These are phyloP conservation scores for Hydriomena furcata DNA, from an alignment of 2,888 invertebrate species.

Conservation along the genomic window DNA sequence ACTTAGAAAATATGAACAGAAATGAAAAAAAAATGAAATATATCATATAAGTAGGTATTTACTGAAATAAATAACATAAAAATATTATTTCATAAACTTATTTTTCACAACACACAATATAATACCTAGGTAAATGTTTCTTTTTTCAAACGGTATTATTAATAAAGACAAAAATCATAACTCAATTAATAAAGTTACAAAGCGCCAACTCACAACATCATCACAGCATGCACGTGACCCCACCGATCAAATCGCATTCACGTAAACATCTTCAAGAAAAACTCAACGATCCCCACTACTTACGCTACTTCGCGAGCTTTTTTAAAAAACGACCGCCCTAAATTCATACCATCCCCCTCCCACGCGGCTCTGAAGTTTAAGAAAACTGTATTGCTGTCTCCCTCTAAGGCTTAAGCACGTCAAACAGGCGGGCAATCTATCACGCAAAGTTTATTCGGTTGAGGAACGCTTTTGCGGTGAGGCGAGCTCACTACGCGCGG, in stretches of 20 bases:
- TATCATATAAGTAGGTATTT: no score
- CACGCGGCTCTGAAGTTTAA: slow-evolving; percentile 18
- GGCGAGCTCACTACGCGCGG: slow-evolving; percentile 62
- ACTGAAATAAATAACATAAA: no score
- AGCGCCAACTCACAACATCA: slow-evolving; percentile 51
- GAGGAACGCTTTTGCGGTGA: slow-evolving; percentile 78
- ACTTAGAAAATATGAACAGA: no score
- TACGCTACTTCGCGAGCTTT: slow-evolving; percentile 77
- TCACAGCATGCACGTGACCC: slow-evolving; percentile 57
- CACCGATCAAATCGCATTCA: slow-evolving; percentile 78
- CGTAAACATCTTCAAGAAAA: slow-evolving; percentile 83
- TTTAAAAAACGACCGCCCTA: slow-evolving; percentile 74
- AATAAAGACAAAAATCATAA: neutral
- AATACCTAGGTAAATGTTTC: no score
- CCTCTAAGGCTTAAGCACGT: slow-evolving; percentile 71
- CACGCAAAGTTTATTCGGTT: slow-evolving; percentile 81
- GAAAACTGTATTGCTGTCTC: slow-evolving; percentile 50
- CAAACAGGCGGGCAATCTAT: slow-evolving; percentile 78
- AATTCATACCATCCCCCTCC: slow-evolving; percentile 54
- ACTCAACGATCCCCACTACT: slow-evolving; percentile 82
- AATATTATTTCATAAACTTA: no score
- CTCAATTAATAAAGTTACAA: neutral
- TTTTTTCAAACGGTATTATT: no score
- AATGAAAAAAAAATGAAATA: no score
- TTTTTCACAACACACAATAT: no score